A percentile compares a stretch with the other conserved stretches of the same genome.
Evolutionary conservation across 2,113 vertebrate species (phyloP).

Genomic region (Nymphicus hollandicus): DNA sequence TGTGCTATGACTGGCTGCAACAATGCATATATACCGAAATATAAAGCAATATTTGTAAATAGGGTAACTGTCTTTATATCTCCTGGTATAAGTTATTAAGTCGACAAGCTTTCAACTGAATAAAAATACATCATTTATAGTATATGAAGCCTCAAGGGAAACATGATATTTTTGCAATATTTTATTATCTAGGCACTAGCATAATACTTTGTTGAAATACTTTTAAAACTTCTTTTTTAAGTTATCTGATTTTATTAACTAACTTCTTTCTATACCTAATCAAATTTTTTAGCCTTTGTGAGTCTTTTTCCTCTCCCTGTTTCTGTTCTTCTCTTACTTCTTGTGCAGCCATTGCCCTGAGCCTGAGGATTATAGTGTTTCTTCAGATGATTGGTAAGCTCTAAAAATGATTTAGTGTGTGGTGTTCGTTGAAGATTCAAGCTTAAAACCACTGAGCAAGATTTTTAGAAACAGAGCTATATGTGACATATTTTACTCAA

Average conservation of each 20-base stretch:
- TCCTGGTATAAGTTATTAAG: neutral
- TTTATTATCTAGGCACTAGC: neutral
- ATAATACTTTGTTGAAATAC: neutral
- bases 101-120: neutral
- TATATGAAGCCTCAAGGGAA: neutral
- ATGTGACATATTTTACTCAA: neutral
- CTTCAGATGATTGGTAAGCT: constrained; percentile 94
- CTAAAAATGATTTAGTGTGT: neutral
- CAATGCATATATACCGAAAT: neutral
- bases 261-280: neutral
- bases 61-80: neutral
- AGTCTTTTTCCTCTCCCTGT: constrained; percentile 62
- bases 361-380: constrained; percentile 90
- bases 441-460: neutral
- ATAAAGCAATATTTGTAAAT: neutral
- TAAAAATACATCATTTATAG: neutral
- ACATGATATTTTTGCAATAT: neutral
- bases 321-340: constrained; percentile 67
- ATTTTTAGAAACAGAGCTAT: neutral
- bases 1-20: neutral
- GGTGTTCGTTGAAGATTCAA: neutral
- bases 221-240: neutral
- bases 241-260: neutral
- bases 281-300: constrained; percentile 18
- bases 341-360: constrained; percentile 89